Base-by-base conservation (phyloP, 2,888 invertebrate genomes). In the Agrotis segetum region DNA sequence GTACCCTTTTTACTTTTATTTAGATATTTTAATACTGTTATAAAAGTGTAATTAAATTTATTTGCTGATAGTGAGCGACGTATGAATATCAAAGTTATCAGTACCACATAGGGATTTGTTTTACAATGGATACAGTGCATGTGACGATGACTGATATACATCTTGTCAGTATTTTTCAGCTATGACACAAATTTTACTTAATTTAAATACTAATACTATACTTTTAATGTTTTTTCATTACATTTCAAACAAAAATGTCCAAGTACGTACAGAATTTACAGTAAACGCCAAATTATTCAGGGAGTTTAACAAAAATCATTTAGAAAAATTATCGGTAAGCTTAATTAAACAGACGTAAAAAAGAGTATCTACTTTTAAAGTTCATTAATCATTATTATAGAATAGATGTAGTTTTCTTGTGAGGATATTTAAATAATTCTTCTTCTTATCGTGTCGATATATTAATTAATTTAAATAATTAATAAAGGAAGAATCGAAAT, bases 1-100 rank as follows among this genome's bases (percentile, higher is more conserved):
- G 72, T 67, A 72, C 59, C 66, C 72, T 77, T 58, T 49, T 69
- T 67, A 56, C 19, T 44, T 61, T 56, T 75, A 67, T 76, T 81
- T 62, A 60, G 61, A 55, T 74, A 56, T 56, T 19, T 9, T 50
- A 19, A 60, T 55, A 67, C 58, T 40, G 56, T 21, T 47, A 60
- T 60, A 81, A 77, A 67, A 40, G 14, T 52, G 47, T 29, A 59
- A 81, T 76, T 65, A 34, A 49, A 62, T 75, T 61, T 49, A 47
- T 47, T 64, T 53, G 46, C 61, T 74, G 71, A 77, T 83, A 83
- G 47, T 68, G 49, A 34, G 49, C 19, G 49, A 56, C 49, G 34
- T 61, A 74, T 66, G 61, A 50, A 40, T 61, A 74, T 66, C 58
- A 50, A 46, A 62, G n/a, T 53, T 81, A 81, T 55, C 47, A 66